These are phyloP conservation scores for Drosophila pallidifrons DNA, from an alignment of 1,140 invertebrate genomes.

Conservation along the genomic window DNA sequence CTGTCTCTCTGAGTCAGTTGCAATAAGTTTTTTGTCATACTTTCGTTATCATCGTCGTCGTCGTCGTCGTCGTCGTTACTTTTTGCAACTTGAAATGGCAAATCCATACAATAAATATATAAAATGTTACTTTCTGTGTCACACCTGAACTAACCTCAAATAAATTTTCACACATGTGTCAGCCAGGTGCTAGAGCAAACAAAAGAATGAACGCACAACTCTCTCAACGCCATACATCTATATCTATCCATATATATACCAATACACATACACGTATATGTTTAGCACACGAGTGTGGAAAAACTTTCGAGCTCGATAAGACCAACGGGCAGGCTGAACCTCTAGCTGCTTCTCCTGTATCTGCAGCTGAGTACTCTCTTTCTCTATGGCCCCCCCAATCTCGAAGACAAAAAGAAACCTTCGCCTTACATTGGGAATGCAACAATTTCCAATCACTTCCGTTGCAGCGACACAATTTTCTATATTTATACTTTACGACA, in stretches of 20 bases:
- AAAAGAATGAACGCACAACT: constrained; percentile 27
- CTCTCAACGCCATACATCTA: constrained; percentile 8
- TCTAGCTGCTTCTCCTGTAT: constrained; percentile 35
- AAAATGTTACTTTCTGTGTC: constrained; percentile 81
- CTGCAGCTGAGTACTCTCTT: constrained; percentile 17
- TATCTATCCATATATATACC: background rate
- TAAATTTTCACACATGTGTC: constrained; percentile 78
- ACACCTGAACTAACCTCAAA: constrained; percentile 83
- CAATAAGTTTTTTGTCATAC: constrained; percentile 70
- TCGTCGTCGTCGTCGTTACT: constrained; percentile 40
- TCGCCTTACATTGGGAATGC: constrained; percentile 54
- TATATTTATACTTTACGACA: constrained; percentile 78
- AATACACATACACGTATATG: constrained; percentile 22
- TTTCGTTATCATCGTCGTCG: constrained; percentile 51
- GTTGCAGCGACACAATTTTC: constrained; percentile 81
- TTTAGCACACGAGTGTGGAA: constrained; percentile 57
- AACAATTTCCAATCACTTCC: constrained; percentile 83
- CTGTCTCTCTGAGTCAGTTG: constrained; percentile 38
- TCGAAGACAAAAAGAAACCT: constrained; percentile 23
- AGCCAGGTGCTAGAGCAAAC: constrained; percentile 50
- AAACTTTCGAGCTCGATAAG: constrained; percentile 61
- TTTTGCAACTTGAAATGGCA: constrained; percentile 77
- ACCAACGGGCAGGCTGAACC: constrained; percentile 40
- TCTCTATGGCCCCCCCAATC: background rate
- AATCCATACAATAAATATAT: constrained; percentile 84